Conservation (phyloP, 2,888 invertebrate species). For the Geophilus truncorum region DNA sequence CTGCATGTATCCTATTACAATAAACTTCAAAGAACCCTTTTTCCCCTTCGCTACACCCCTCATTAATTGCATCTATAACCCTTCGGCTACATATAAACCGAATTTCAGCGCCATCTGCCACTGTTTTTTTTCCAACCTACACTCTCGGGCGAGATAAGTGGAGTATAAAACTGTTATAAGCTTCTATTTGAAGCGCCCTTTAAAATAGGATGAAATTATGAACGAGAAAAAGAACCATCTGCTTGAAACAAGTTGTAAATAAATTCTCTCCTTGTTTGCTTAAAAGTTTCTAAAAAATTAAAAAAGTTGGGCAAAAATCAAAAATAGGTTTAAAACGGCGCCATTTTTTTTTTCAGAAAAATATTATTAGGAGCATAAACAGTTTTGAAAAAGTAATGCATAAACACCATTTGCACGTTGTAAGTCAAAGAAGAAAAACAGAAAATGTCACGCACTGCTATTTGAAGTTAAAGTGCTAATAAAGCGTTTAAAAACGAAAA, state of each 20-base stretch:
- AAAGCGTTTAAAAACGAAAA: background rate
- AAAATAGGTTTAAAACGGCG: background rate
- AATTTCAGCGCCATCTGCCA: background rate
- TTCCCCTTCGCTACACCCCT: background rate
- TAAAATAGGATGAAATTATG: background rate
- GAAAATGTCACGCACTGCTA: background rate
- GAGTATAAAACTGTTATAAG: constrained; percentile 4
- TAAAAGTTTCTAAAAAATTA: background rate
- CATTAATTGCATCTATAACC: background rate
- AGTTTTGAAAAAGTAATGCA: background rate
- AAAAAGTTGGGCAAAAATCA: background rate
- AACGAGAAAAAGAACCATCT: background rate
- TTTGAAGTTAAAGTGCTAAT: constrained; percentile 11
- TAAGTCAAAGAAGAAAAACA: background rate
- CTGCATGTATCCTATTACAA: background rate
- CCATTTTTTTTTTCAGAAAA: no score
- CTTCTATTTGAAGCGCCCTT: background rate
- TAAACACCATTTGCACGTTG: constrained; percentile 12
- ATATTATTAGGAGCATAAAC: background rate
- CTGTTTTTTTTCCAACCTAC: background rate
- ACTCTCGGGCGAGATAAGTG: background rate
- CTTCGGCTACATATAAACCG: background rate
- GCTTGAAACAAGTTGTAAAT: background rate
- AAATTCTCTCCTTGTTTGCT: background rate
- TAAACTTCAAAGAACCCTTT: background rate